Evolutionary conservation across 2,113 vertebrate genomes (phyloP).

Genomic region (Empidonax traillii): DNA sequence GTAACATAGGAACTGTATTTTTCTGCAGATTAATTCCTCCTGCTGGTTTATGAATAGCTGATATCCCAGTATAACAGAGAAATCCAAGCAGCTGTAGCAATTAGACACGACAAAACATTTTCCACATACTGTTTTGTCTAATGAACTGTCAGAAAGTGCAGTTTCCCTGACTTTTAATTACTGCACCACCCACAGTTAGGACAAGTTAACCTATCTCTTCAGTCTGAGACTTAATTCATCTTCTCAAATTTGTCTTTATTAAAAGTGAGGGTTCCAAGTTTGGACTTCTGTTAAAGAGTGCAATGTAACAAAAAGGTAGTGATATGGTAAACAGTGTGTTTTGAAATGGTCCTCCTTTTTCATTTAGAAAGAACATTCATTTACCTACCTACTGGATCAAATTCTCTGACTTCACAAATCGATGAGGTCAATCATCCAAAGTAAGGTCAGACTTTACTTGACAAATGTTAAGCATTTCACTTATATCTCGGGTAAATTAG

Average conservation of each 20-base stretch:
- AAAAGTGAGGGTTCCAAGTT: neutral
- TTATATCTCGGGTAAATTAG: neutral
- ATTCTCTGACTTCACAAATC: neutral
- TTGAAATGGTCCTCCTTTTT: neutral
- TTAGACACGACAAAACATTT: conserved; percentile 55
- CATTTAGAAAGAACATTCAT: neutral
- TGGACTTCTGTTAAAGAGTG: neutral
- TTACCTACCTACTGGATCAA: neutral
- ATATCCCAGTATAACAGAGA: neutral
- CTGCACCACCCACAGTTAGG: conserved; percentile 9
- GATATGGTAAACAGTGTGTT: neutral
- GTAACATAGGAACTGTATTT: neutral
- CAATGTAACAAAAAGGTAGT: neutral
- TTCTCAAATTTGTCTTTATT: conserved; percentile 3
- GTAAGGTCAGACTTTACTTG: neutral
- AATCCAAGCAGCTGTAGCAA: conserved; percentile 25
- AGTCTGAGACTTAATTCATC: conserved; percentile 10
- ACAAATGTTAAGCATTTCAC: neutral
- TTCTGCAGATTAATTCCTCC: neutral
- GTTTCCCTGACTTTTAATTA: conserved; percentile 45
- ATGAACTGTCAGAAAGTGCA: conserved; percentile 36
- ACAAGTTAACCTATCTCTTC: neutral
- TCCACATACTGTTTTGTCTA: conserved; percentile 63
- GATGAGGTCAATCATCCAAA: neutral
- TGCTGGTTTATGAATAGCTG: conserved; percentile 18